These are phyloP conservation scores for Drosophila pseudoobscura DNA, from an alignment of 1,140 invertebrate genomes.

Conservation along the genomic window DNA sequence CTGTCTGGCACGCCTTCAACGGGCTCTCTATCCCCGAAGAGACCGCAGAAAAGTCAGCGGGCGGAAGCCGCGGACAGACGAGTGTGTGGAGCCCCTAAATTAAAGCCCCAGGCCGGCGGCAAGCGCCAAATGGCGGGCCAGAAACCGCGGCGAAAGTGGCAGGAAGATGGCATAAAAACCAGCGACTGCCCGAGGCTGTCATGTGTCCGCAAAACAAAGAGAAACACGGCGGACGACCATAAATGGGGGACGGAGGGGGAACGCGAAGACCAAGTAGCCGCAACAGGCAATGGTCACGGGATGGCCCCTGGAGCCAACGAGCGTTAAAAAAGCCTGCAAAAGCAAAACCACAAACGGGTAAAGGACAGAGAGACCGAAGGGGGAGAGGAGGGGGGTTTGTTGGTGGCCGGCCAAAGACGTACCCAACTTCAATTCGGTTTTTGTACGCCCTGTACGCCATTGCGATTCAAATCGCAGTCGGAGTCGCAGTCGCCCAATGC, in stretches of 20 bases:
- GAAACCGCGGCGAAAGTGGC: slow-evolving; percentile 31
- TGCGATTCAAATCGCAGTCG: slow-evolving; percentile 76
- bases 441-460: slow-evolving; percentile 48
- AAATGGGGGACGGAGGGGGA: slow-evolving; percentile 50
- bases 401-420: slow-evolving; percentile 29
- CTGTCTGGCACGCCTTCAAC: neutral
- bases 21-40: slow-evolving; percentile 3
- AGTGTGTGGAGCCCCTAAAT: slow-evolving; percentile 63
- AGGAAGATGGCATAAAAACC: slow-evolving; percentile 27
- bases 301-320: slow-evolving; percentile 57
- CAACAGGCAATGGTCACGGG: slow-evolving; percentile 53
- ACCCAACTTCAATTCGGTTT: slow-evolving; percentile 76
- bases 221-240: slow-evolving; percentile 12
- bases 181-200: slow-evolving; percentile 10
- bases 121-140: slow-evolving; percentile 31
- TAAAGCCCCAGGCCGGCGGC: slow-evolving; percentile 55
- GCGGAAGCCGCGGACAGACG: slow-evolving; percentile 33
- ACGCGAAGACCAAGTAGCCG: slow-evolving; percentile 40
- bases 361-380: neutral
- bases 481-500: neutral
- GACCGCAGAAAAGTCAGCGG: slow-evolving; percentile 4
- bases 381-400: neutral
- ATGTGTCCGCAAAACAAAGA: slow-evolving; percentile 40
- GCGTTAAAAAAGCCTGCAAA: slow-evolving; percentile 57
- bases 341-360: slow-evolving; percentile 26